Evolutionary conservation across 1,140 invertebrate genomes (phyloP), one percentile per base, ranked within the genome.

Genomic region (Andricus grossulariae): DNA sequence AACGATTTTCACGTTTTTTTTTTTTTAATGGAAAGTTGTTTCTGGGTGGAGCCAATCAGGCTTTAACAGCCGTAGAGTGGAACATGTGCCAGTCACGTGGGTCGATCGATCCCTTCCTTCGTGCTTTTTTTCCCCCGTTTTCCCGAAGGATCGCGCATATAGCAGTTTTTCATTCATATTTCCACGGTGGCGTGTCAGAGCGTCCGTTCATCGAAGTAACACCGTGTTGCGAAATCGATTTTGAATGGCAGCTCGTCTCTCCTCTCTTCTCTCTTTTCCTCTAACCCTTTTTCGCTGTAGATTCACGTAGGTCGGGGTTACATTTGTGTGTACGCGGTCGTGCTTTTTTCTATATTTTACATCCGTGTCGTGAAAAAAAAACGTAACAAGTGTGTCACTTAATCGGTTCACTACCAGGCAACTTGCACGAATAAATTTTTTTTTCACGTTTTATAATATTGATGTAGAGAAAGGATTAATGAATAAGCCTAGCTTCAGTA

Each of bases 161-260:
- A 88, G 85, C 88, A 87, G 85, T 90, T 91, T 90, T 91, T 91
- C 90, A 91, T 91, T 91, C 90, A 91, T 91, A 91, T 91, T 91
- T 91, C 86, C 88, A 90, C 87, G 86, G 83, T 39, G 78, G 82
- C 80, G 79, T 49, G 78, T 83, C 80, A 66, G 78, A 81, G 80
- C 76, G 82, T 83, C 78, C 83, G 81, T 82, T 80, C 81, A 84
- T 80, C 80, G 80, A 82, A 79, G 83, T 83, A 82, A 84, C 80
- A 82, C 82, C 79, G 84, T 82, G 82, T 84, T 82, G 85, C 81
- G 85, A 79, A 85, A 91, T 91, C 90, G 90, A 91, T 91, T 91
- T 90, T 89, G 84, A 90, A 90, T 90, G 86, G 87, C 83, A 81
- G 80, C 79, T 83, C 32, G 21, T 70, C 70, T 72, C 50, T 50